These are phyloP conservation scores for Lipophrys pholis DNA, from an alignment of 2,113 vertebrate genomes.

Conservation along the genomic window DNA sequence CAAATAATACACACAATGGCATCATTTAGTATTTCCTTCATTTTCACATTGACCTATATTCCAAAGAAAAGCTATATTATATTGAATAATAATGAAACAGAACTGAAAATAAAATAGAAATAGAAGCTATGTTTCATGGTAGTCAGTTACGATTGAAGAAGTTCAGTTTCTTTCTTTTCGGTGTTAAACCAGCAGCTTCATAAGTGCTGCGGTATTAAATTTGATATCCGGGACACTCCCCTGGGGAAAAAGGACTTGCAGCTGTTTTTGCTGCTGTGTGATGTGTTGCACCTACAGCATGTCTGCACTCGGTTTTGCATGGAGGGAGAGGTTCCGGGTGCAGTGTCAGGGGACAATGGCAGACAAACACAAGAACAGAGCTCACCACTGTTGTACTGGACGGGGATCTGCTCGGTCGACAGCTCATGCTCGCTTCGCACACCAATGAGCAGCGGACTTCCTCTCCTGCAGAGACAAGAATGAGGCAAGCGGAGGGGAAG, in stretches of 20 bases:
- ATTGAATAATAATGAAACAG: too few species aligned
- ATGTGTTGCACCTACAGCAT: not conserved
- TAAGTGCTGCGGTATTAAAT: not conserved
- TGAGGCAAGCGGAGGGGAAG: conserved; percentile 32
- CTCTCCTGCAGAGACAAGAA: conserved; percentile 84
- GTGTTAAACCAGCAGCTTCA: too few species aligned
- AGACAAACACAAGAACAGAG: conserved; percentile 48
- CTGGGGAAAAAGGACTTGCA: not conserved
- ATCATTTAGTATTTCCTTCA: too few species aligned
- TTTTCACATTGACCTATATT: too few species aligned
- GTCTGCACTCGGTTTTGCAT: not conserved
- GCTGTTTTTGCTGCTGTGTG: not conserved
- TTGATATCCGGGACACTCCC: not conserved
- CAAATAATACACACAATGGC: too few species aligned
- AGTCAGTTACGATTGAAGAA: too few species aligned
- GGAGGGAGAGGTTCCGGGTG: conserved; percentile 1
- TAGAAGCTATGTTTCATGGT: too few species aligned
- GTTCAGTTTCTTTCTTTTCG: too few species aligned
- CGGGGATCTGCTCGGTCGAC: conserved; percentile 89
- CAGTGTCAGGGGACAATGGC: conserved; percentile 26
- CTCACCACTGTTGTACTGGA: conserved; percentile 93
- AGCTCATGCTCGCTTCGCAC: conserved; percentile 92
- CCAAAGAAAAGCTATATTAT: too few species aligned
- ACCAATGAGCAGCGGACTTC: conserved; percentile 96
- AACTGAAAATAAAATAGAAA: too few species aligned